Conservation (phyloP, 1,140 invertebrate genomes). For the Ceratosolen fusciceps region DNA sequence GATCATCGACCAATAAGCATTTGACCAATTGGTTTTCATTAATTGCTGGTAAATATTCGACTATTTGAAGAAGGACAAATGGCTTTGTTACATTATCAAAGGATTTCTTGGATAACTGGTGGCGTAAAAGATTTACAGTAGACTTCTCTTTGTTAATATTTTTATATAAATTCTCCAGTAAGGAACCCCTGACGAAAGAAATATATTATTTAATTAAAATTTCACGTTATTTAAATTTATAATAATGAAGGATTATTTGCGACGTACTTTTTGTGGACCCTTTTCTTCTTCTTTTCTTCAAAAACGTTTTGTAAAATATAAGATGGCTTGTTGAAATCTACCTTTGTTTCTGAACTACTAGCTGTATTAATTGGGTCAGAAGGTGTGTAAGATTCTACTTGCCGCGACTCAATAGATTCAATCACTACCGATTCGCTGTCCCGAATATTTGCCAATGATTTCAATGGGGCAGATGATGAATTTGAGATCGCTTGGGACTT, state of each 20-base stretch:
- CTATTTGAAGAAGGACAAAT: constrained; percentile 54
- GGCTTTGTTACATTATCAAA: constrained; percentile 35
- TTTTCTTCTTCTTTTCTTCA: constrained; percentile 53
- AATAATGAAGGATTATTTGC: constrained; percentile 2
- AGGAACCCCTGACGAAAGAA: constrained; percentile 60
- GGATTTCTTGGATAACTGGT: constrained; percentile 56
- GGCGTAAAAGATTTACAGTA: constrained; percentile 60
- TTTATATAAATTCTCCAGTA: constrained; percentile 57
- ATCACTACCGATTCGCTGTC: constrained; percentile 45
- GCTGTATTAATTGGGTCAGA: constrained; percentile 27
- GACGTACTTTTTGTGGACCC: constrained; percentile 58
- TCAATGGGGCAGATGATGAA: constrained; percentile 51
- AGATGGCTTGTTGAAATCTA: constrained; percentile 24
- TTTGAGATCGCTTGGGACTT: constrained; percentile 50
- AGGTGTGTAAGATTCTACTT: constrained; percentile 38
- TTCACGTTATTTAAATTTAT: constrained; percentile 12
- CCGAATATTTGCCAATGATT: constrained; percentile 22
- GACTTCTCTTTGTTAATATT: constrained; percentile 59
- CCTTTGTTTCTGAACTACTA: constrained; percentile 40
- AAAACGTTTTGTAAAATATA: constrained; percentile 30
- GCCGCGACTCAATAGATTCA: not conserved
- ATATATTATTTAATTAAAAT: constrained; percentile 25
- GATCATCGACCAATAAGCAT: constrained; percentile 58
- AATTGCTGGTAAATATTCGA: constrained; percentile 49
- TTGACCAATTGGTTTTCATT: constrained; percentile 58